Conservation (phyloP, 2,888 invertebrate genomes). For the Muscina levida region DNA sequence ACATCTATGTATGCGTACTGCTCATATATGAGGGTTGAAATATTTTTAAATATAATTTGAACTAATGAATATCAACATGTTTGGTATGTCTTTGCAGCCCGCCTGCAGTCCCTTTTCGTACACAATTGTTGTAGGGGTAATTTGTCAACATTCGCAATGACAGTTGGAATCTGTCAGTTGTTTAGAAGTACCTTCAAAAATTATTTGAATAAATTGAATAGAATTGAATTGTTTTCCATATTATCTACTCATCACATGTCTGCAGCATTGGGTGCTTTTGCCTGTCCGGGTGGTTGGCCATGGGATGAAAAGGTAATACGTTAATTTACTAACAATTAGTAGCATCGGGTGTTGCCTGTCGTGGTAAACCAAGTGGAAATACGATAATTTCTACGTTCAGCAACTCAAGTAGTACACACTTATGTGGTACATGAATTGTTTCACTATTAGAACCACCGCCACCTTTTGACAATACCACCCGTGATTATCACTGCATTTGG, state of each 20-base stretch:
- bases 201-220: constrained; percentile 27
- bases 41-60: constrained; percentile 65
- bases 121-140: constrained; percentile 13
- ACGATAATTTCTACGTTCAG: constrained; percentile 41
- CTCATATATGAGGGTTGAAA: constrained; percentile 54
- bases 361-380: constrained; percentile 62
- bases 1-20: too few relatives aligned
- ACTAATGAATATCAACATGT: constrained; percentile 49
- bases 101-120: not conserved
- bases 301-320: constrained; percentile 56
- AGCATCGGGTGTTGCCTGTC: constrained; percentile 64
- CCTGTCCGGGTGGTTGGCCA: constrained; percentile 4
- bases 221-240: constrained; percentile 11
- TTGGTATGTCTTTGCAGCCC: constrained; percentile 8
- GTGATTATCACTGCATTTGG: not conserved
- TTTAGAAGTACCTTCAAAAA: constrained; percentile 49
- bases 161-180: constrained; percentile 65
- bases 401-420: constrained; percentile 50
- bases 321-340: constrained; percentile 67
- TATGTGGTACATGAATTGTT: not conserved
- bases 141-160: constrained; percentile 44
- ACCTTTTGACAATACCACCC: constrained; percentile 7
- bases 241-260: constrained; percentile 5
- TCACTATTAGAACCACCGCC: not conserved
- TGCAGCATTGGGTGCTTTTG: constrained; percentile 22